A percentile compares a stretch with the other conserved stretches of the same genome.
Conservation (phyloP, 2,113 vertebrate species). For the Phoenicopterus ruber region DNA sequence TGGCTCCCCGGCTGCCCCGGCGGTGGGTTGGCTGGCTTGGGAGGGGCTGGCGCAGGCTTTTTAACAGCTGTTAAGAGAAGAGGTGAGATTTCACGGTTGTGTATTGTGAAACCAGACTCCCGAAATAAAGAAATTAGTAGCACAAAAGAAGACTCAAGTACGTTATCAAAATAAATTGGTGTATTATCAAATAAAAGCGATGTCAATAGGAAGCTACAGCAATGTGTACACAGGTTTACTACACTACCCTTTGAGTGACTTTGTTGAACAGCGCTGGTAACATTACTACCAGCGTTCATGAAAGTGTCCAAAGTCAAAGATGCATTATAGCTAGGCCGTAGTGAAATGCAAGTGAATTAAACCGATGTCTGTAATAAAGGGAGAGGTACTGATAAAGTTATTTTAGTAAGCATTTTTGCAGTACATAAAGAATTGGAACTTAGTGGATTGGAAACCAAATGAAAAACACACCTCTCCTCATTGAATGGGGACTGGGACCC, state of each 20-base stretch:
- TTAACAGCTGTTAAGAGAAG: conserved; percentile 80
- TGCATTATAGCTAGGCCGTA: background rate
- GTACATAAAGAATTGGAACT: background rate
- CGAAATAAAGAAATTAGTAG: background rate
- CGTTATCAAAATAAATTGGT: background rate
- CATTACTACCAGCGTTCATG: background rate
- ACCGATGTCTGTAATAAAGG: background rate
- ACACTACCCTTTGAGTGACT: background rate
- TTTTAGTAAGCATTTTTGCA: background rate
- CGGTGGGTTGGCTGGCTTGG: conserved; percentile 88
- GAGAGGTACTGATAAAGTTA: background rate
- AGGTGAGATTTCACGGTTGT: background rate
- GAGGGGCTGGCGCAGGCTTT: conserved; percentile 93
- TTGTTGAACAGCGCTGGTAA: background rate
- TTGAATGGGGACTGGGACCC: conserved; percentile 87
- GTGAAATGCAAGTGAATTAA: background rate
- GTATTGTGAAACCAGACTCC: background rate
- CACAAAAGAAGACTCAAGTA: background rate
- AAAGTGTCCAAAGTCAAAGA: background rate
- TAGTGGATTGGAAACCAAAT: background rate
- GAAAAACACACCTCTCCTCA: conserved; percentile 83
- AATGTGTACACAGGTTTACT: background rate
- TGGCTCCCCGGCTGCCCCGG: conserved; percentile 81
- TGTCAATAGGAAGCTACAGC: background rate
- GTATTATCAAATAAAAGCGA: background rate